Conservation (phyloP, 2,113 vertebrate genomes). For the Carassius auratus region DNA sequence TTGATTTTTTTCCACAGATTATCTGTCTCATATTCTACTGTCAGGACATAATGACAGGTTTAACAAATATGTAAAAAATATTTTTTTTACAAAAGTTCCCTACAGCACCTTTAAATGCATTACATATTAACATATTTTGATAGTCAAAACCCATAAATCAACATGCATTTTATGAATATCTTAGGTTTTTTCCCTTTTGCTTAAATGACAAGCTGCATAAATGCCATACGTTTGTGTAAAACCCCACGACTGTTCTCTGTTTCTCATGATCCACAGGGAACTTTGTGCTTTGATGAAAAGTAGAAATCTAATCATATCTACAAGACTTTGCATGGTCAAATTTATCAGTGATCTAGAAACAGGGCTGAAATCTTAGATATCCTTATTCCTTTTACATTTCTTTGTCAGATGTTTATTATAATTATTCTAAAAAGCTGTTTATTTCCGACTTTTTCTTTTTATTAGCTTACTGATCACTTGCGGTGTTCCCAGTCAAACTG, state of each 20-base stretch:
- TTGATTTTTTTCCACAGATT: too few species aligned
- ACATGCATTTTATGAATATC: background rate
- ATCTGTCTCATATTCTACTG: too few species aligned
- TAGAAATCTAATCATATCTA: background rate
- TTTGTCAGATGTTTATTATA: too few species aligned
- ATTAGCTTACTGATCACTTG: too few species aligned
- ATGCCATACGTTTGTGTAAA: background rate
- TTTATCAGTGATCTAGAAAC: background rate
- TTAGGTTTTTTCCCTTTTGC: background rate
- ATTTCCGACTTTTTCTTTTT: too few species aligned
- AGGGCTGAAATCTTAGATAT: background rate
- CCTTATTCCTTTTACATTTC: background rate
- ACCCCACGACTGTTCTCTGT: background rate
- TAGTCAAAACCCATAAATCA: background rate
- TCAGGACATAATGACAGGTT: too few species aligned
- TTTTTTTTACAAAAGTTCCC: too few species aligned
- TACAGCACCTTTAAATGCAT: background rate
- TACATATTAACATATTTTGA: background rate
- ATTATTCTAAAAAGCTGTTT: too few species aligned
- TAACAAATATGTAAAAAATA: too few species aligned
- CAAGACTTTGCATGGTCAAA: background rate
- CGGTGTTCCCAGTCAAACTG: too few species aligned
- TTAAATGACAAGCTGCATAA: background rate
- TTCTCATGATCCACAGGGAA: background rate
- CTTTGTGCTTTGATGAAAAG: background rate